These are phyloP conservation scores for Takifugu bimaculatus DNA, from an alignment of 2,113 vertebrate genomes.

Conservation along the genomic window DNA sequence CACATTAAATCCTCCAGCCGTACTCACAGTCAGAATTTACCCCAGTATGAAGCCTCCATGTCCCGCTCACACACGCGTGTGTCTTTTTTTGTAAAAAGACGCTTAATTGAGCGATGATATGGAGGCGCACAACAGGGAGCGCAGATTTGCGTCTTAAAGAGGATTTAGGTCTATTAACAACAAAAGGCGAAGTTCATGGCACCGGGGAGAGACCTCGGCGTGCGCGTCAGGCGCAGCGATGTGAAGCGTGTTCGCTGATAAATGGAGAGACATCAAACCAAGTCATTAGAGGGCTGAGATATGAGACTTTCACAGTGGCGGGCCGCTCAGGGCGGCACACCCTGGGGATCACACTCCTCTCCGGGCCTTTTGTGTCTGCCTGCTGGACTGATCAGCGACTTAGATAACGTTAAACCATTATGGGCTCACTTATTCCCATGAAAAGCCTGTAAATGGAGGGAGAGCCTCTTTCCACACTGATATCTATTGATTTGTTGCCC, in stretches of 20 bases:
- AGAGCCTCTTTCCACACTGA: slow-evolving; percentile 43
- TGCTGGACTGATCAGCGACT: slow-evolving; percentile 57
- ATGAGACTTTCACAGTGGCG: slow-evolving; percentile 59
- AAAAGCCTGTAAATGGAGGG: slow-evolving; percentile 50
- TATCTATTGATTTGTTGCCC: slow-evolving; percentile 50
- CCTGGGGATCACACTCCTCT: slow-evolving; percentile 61
- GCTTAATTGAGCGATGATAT: slow-evolving; percentile 33
- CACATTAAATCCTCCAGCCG: too few species aligned
- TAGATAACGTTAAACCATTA: slow-evolving; percentile 58
- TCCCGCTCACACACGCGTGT: background rate
- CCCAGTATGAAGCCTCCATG: background rate
- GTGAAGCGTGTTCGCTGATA: slow-evolving; percentile 54
- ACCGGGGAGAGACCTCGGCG: slow-evolving; percentile 48
- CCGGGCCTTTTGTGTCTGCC: slow-evolving; percentile 62
- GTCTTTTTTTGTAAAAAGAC: slow-evolving; percentile 14
- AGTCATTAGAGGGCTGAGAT: slow-evolving; percentile 70
- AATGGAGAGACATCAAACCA: slow-evolving; percentile 70
- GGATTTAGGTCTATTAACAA: slow-evolving; percentile 70
- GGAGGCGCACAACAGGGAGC: slow-evolving; percentile 51
- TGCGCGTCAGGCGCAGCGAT: slow-evolving; percentile 47
- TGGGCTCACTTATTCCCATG: slow-evolving; percentile 58
- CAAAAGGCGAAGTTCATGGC: slow-evolving; percentile 63
- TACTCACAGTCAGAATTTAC: too few species aligned
- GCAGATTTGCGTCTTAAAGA: slow-evolving; percentile 63
- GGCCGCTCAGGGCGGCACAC: slow-evolving; percentile 56